Evolutionary conservation across 1,140 invertebrate genomes (phyloP).

Genomic region (Ceratina australensis): DNA sequence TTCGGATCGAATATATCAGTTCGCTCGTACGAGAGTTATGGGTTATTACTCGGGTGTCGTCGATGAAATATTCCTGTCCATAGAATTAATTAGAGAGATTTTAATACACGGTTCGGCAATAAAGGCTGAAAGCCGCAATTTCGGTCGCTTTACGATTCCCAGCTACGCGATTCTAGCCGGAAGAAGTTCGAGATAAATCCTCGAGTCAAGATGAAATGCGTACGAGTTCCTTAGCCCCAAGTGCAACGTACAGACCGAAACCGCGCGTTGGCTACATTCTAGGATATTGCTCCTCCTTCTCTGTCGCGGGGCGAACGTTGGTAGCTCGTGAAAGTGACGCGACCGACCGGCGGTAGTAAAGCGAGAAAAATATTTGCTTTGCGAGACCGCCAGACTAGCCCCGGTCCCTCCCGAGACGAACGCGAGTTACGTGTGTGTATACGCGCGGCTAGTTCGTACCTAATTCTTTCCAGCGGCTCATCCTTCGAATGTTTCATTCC

Average conservation of each 20-base stretch:
- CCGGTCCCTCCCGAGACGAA: slow-evolving; percentile 5
- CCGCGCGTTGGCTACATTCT: slow-evolving; percentile 47
- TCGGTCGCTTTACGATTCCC: slow-evolving; percentile 39
- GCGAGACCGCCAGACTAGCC: slow-evolving; percentile 55
- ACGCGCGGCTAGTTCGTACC: slow-evolving; percentile 9
- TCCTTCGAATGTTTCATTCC: slow-evolving; percentile 28
- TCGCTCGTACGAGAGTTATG: background rate
- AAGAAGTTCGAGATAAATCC: slow-evolving; percentile 41
- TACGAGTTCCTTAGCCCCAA: slow-evolving; percentile 57
- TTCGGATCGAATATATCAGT: slow-evolving; percentile 20
- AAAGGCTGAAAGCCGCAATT: slow-evolving; percentile 41
- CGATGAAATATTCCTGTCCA: slow-evolving; percentile 25
- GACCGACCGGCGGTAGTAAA: slow-evolving; percentile 53
- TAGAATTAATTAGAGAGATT: slow-evolving; percentile 46
- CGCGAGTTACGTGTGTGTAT: background rate
- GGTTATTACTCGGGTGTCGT: slow-evolving; percentile 19
- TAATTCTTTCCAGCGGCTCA: slow-evolving; percentile 15
- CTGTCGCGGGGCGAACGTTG: slow-evolving; percentile 31
- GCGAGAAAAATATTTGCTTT: slow-evolving; percentile 69
- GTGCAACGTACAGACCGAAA: slow-evolving; percentile 41
- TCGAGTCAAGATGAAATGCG: slow-evolving; percentile 40
- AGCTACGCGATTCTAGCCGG: slow-evolving; percentile 31
- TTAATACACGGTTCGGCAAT: slow-evolving; percentile 24
- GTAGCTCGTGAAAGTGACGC: slow-evolving; percentile 50
- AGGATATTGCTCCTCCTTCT: slow-evolving; percentile 61